phyloP scores from a whole-genome alignment of 2,888 invertebrate species.

The Ennomos fuscantarius region DNA sequence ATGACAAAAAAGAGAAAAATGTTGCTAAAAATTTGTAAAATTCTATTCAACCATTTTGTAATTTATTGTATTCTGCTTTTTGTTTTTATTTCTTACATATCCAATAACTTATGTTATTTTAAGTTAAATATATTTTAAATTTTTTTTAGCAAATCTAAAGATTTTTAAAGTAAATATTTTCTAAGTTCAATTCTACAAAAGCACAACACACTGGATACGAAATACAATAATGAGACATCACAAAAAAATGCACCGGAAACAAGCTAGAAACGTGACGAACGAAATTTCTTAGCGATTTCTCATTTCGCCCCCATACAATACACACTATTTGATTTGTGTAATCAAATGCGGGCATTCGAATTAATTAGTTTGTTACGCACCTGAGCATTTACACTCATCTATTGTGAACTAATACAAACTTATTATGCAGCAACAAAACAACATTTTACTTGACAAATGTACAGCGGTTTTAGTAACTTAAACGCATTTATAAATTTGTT shows the following conservation, averaged over 20 bases:
- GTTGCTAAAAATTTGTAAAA: too few species aligned
- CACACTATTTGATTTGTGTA: constrained; percentile 81
- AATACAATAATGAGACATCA: constrained; percentile 67
- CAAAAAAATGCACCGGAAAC: constrained; percentile 76
- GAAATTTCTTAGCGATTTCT: constrained; percentile 84
- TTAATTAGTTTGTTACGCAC: constrained; percentile 84
- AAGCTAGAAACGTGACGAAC: constrained; percentile 79
- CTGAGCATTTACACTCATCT: constrained; percentile 75
- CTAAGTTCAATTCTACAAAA: constrained; percentile 21
- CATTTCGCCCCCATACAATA: constrained; percentile 77
- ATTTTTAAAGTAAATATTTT: neutral
- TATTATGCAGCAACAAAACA: constrained; percentile 13
- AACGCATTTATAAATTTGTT: constrained; percentile 29
- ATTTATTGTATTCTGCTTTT: too few species aligned
- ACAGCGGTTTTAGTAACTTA: neutral
- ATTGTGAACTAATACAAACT: constrained; percentile 49
- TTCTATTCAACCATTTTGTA: too few species aligned
- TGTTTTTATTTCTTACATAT: too few species aligned
- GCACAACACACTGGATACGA: constrained; percentile 1
- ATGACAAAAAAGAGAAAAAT: too few species aligned
- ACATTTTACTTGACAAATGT: neutral
- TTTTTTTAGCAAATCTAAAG: too few species aligned
- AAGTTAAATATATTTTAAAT: too few species aligned
- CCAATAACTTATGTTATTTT: too few species aligned
- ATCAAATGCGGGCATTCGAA: constrained; percentile 84